phyloP scores from a whole-genome alignment of 2,797 vertebrate species.

The Odontamblyopus lacepedii region DNA sequence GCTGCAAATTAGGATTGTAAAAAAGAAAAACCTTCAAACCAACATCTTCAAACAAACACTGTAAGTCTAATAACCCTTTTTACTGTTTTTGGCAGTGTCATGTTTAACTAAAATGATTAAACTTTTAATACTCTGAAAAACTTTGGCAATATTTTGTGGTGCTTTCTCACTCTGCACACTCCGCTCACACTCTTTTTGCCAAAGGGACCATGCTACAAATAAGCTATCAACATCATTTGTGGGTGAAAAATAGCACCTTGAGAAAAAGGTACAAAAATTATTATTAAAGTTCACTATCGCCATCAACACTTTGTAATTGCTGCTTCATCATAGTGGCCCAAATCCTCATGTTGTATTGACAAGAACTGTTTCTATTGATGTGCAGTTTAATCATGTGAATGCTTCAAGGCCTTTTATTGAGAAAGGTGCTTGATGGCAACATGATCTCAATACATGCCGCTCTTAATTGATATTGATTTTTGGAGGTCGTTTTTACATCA shows the following conservation, averaged over 20 bases:
- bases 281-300: background rate
- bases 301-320: background rate
- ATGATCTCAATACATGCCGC: slow-evolving; percentile 1
- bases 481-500: background rate
- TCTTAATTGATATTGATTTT: slow-evolving; percentile 17
- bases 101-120: background rate
- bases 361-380: slow-evolving; percentile 6
- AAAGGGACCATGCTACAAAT: background rate
- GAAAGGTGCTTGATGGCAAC: background rate
- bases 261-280: background rate
- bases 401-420: slow-evolving; percentile 7
- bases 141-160: background rate
- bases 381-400: slow-evolving; percentile 4
- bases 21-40: background rate
- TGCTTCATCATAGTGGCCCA: slow-evolving; percentile 8
- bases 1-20: background rate
- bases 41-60: background rate
- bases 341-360: background rate
- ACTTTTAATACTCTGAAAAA: background rate
- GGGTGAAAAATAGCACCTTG: slow-evolving; percentile 1
- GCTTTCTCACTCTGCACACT: background rate
- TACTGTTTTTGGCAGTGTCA: background rate
- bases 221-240: background rate
- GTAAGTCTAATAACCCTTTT: background rate
- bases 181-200: background rate